Evolutionary conservation across 2,888 invertebrate genomes (phyloP).

Genomic region (Argyra leucocephala): DNA sequence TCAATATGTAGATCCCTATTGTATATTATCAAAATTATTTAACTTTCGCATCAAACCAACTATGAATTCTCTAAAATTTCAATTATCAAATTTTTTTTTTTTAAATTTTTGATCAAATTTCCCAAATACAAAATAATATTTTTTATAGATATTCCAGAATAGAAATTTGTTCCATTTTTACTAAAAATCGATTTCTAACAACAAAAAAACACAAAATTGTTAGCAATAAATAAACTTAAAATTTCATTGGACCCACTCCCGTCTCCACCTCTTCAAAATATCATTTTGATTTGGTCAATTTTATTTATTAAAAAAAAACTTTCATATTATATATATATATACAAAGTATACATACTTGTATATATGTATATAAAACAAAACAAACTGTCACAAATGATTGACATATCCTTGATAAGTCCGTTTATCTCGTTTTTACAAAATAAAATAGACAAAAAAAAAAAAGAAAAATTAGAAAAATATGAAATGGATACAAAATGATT

Average conservation of each 20-base stretch:
- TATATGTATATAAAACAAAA: not conserved
- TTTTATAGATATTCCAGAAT: too few relatives aligned
- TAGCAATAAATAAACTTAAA: not conserved
- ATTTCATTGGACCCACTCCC: not conserved
- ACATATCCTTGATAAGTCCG: slow-evolving; percentile 6
- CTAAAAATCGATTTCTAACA: not conserved
- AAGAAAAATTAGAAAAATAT: not conserved
- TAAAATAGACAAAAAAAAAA: not conserved
- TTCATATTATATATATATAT: not conserved
- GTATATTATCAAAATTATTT: too few relatives aligned
- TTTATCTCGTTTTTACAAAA: not conserved
- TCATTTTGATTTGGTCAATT: not conserved
- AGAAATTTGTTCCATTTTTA: not conserved
- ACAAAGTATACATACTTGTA: too few relatives aligned
- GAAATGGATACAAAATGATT: not conserved
- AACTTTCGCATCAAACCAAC: too few relatives aligned
- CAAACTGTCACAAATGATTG: not conserved
- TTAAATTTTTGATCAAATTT: too few relatives aligned
- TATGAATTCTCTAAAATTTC: too few relatives aligned
- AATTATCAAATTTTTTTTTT: too few relatives aligned
- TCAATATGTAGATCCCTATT: too few relatives aligned
- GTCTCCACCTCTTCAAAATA: not conserved
- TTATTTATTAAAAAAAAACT: not conserved
- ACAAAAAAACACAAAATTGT: not conserved
- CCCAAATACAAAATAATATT: too few relatives aligned